Evolutionary conservation across 1,140 invertebrate species (phyloP).

Genomic region (Holotrichia oblita): DNA sequence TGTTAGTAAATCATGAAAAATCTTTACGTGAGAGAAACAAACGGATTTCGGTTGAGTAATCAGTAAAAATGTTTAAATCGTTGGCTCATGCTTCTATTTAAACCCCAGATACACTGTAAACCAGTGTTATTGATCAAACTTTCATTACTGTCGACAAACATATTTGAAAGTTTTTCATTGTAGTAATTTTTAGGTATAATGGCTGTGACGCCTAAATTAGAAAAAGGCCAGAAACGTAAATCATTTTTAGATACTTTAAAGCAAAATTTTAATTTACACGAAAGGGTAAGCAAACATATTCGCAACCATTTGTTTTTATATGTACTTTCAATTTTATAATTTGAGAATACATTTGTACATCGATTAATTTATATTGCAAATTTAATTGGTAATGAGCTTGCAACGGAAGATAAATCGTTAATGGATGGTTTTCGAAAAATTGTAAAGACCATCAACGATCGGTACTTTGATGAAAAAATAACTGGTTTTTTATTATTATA

Average conservation of each 20-base stretch:
- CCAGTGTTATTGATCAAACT: conserved; percentile 16
- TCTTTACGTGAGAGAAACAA: too few species aligned
- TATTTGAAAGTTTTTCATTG: background rate
- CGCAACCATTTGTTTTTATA: background rate
- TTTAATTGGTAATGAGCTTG: background rate
- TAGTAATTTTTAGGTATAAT: background rate
- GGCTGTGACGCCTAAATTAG: conserved; percentile 4
- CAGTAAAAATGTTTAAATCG: too few species aligned
- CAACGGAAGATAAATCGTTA: background rate
- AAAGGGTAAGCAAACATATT: conserved; percentile 4
- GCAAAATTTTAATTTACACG: conserved; percentile 24
- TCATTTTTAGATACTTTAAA: conserved; percentile 14
- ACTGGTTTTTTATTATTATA: conserved; percentile 30
- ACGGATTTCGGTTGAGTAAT: too few species aligned
- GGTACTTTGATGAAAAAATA: conserved; percentile 30
- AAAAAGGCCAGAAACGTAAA: background rate
- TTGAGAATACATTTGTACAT: conserved; percentile 32
- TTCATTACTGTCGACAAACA: background rate
- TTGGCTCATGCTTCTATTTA: too few species aligned
- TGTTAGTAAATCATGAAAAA: too few species aligned
- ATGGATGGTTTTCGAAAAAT: conserved; percentile 24
- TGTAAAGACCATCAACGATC: conserved; percentile 32
- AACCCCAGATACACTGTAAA: too few species aligned
- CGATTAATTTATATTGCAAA: conserved; percentile 29
- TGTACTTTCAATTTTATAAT: background rate